Evolutionary conservation across 2,888 invertebrate species (phyloP).

Genomic region (Hydrotaea cyrtoneurina): DNA sequence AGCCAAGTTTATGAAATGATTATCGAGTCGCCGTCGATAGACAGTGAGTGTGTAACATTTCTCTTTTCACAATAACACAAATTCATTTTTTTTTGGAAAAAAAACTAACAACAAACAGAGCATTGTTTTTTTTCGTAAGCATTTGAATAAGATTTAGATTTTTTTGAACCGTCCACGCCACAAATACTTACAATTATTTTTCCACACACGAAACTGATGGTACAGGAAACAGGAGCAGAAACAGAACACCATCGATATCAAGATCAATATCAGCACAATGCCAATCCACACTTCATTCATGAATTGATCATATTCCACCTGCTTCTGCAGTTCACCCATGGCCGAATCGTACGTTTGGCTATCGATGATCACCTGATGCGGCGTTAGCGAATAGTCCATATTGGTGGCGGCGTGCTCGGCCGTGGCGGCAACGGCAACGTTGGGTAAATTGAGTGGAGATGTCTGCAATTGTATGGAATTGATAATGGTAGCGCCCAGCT

Average conservation of each 20-base stretch:
- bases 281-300: constrained; percentile 86
- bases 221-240: constrained; percentile 85
- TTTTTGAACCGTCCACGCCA: too few relatives aligned
- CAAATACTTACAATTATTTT: constrained; percentile 83
- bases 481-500: constrained; percentile 76
- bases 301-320: constrained; percentile 83
- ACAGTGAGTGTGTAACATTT: background rate
- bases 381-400: constrained; percentile 73
- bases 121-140: background rate
- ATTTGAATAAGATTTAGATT: too few relatives aligned
- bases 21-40: background rate
- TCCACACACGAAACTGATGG: constrained; percentile 85
- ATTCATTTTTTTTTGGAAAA: background rate
- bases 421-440: background rate
- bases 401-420: background rate
- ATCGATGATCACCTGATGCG: constrained; percentile 76
- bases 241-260: constrained; percentile 84
- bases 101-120: constrained; percentile 10
- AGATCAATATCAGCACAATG: constrained; percentile 83
- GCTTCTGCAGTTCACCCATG: constrained; percentile 78
- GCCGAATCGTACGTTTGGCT: constrained; percentile 71
- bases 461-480: constrained; percentile 75
- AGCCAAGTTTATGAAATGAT: constrained; percentile 13
- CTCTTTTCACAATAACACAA: constrained; percentile 12
- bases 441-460: constrained; percentile 27